Evolutionary conservation across 2,888 invertebrate species (phyloP).

Genomic region (Amiota communis): DNA sequence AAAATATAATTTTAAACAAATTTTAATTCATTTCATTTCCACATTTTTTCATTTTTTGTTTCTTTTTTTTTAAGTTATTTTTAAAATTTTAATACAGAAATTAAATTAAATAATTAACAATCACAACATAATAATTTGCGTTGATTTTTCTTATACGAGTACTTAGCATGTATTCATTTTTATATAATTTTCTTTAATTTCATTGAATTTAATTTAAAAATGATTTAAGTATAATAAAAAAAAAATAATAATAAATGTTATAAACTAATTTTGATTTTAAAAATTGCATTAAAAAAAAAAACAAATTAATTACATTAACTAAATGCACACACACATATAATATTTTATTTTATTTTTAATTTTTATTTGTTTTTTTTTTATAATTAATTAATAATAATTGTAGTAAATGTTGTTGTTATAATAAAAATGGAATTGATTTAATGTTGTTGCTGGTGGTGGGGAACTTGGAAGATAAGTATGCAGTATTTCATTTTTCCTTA

Average conservation of each 20-base stretch:
- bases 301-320: slow-evolving; percentile 32
- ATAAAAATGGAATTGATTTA: slow-evolving; percentile 35
- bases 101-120: slow-evolving; percentile 42
- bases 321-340: slow-evolving; percentile 58
- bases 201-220: too few species aligned
- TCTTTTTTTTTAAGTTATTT: background rate
- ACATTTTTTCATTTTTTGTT: background rate
- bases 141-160: too few species aligned
- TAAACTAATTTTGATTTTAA: slow-evolving; percentile 58
- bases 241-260: slow-evolving; percentile 38
- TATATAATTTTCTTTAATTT: slow-evolving; percentile 48
- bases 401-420: slow-evolving; percentile 2
- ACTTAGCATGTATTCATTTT: slow-evolving; percentile 54
- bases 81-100: background rate
- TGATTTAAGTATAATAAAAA: background rate
- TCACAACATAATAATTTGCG: slow-evolving; percentile 25
- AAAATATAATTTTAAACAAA: too few species aligned
- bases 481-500: slow-evolving; percentile 37
- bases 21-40: too few species aligned
- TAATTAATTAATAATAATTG: slow-evolving; percentile 38
- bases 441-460: slow-evolving; percentile 62
- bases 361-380: background rate
- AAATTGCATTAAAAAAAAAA: slow-evolving; percentile 56
- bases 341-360: too few species aligned
- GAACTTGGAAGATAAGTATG: slow-evolving; percentile 40